Evolutionary conservation across 2,797 vertebrate species (phyloP).

Genomic region (Brachymystax lenok): DNA sequence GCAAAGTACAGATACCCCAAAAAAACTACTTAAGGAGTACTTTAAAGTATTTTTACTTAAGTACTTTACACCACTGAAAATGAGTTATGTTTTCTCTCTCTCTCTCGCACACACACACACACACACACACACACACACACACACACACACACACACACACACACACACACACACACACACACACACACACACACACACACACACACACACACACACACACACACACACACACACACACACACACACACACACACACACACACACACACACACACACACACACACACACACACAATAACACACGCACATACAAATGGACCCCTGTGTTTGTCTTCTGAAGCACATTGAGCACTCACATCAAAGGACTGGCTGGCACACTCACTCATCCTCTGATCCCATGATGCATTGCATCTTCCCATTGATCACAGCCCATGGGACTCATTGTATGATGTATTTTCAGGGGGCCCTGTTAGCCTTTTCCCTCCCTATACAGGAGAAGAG

Average conservation of each 20-base stretch:
- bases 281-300: background rate
- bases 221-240: too few relatives aligned
- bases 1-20: too few relatives aligned
- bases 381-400: slow-evolving; percentile 44
- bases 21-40: too few relatives aligned
- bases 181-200: too few relatives aligned
- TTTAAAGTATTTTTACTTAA: too few relatives aligned
- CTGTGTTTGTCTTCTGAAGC: slow-evolving; percentile 51
- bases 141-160: too few relatives aligned
- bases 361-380: slow-evolving; percentile 56
- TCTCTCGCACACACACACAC: too few relatives aligned
- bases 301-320: background rate
- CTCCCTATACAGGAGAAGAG: slow-evolving; percentile 40
- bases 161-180: too few relatives aligned
- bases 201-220: too few relatives aligned
- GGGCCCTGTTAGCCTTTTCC: slow-evolving; percentile 29
- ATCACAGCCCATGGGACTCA: slow-evolving; percentile 66
- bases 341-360: slow-evolving; percentile 68
- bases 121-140: too few relatives aligned
- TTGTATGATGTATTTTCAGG: slow-evolving; percentile 63
- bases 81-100: too few relatives aligned
- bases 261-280: background rate
- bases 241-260: too few relatives aligned
- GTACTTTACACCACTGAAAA: background rate
- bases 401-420: slow-evolving; percentile 61